Percentiles rank a stretch among this genome's conserved stretches.
These are phyloP conservation scores for Terebella lapidaria DNA, from an alignment of 2,888 invertebrate genomes.

Conservation along the genomic window DNA sequence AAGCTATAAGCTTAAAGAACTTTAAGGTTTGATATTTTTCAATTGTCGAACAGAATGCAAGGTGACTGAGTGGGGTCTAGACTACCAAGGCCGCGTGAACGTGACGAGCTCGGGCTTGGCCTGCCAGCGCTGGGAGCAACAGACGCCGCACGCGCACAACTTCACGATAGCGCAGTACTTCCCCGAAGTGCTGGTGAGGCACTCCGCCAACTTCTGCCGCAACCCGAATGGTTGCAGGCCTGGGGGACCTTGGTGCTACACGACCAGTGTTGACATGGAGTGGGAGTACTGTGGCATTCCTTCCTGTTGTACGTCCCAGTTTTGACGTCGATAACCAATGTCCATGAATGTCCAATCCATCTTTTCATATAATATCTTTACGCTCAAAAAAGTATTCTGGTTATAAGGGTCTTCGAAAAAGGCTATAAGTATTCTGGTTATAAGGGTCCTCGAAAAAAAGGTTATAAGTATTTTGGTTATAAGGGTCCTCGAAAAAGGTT, in stretches of 20 bases:
- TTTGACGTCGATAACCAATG: no score
- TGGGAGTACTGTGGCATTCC: background rate
- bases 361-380: no score
- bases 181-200: background rate
- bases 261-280: background rate
- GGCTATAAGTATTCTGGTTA: no score
- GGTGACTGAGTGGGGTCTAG: background rate
- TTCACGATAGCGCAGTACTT: background rate
- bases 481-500: no score
- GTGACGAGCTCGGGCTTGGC: background rate
- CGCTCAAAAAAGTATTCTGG: no score
- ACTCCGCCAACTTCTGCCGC: background rate
- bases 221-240: background rate
- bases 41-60: slow-evolving; percentile 3
- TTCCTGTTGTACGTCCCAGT: background rate
- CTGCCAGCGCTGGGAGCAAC: background rate
- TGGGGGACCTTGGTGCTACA: background rate
- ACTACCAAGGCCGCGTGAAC: background rate
- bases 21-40: no score
- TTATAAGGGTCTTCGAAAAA: no score
- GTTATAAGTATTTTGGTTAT: no score
- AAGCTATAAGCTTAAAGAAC: no score
- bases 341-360: no score
- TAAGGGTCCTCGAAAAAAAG: no score
- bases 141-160: background rate